Base-by-base conservation (phyloP, 2,113 vertebrate species). In the Myocastor coypus region DNA sequence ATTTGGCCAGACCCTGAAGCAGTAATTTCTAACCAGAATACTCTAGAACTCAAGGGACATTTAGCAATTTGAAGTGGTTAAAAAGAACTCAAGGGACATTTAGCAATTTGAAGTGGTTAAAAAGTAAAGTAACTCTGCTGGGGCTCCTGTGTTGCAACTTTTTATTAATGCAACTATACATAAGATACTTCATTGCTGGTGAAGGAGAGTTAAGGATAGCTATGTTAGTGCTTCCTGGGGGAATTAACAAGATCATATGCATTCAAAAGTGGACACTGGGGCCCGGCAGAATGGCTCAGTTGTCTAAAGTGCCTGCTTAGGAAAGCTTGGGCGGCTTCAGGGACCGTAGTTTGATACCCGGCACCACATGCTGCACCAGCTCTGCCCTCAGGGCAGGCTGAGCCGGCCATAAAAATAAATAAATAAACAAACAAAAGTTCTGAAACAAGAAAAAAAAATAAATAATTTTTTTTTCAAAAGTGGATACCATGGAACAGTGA, bases 21-120 rank as follows among this genome's bases (percentile, higher is more conserved):
- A 75, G n/a, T 86, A 22, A 90, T 78, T 84, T 96, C 69, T 90
- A 81, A 80, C 46, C 61, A 81, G 7, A 64, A 17, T 57, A 57
- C 84, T 95, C 94, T 93, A 87, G 59, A 89, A 84, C 7, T 9
- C 7, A 66, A 94, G 32, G 3, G 28, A 28, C 19, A 19, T 82
- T 90, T 64, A 85, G 52, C 20, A 92, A 87, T 61, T 83, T 81
- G 20, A 71, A 14, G 77, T 77, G 28, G 22, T 77, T 14, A 52
- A 52, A n/a, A n/a, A 87, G 59, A 89, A 84, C 7, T 9, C 7
- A 66, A 94, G 32, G 3, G 28, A 28, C 19, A 19, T 82, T 90
- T 64, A 85, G 52, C 20, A 92, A 87, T 61, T 83, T 81, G 20
- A 71, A 14, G 77, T 77, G 28, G 22, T 77, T 14, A 52, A 52